These are phyloP conservation scores for Callipepla squamata DNA, from an alignment of 2,113 vertebrate genomes.

Conservation along the genomic window DNA sequence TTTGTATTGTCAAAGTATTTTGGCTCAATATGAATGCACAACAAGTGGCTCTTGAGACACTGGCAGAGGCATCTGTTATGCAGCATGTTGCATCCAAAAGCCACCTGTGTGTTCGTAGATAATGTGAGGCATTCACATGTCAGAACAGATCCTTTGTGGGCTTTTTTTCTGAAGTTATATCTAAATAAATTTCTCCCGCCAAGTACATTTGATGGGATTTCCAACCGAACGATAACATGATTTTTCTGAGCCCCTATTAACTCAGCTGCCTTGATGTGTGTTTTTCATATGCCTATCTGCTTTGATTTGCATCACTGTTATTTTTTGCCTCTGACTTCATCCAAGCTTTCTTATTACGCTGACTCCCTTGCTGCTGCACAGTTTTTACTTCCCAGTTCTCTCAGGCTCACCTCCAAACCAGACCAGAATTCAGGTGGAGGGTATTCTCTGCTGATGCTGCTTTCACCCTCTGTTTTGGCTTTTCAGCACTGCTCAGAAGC, in stretches of 20 bases:
- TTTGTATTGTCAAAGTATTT: not conserved
- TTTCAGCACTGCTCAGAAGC: not conserved
- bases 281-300: not conserved
- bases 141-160: not conserved
- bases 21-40: not conserved
- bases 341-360: not conserved
- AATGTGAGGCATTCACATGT: not conserved
- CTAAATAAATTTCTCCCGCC: conserved; percentile 25
- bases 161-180: not conserved
- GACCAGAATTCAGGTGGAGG: not conserved
- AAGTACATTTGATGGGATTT: not conserved
- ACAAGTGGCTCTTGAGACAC: not conserved
- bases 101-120: conserved; percentile 22
- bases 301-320: not conserved
- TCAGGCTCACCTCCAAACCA: not conserved
- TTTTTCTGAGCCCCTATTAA: not conserved
- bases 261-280: not conserved
- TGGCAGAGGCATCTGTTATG: not conserved
- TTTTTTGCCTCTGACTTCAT: not conserved
- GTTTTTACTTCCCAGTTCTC: not conserved
- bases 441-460: not conserved
- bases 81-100: not conserved
- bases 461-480: not conserved
- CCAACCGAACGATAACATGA: not conserved
- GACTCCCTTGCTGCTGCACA: not conserved